A percentile compares a stretch with the other conserved stretches of the same genome.
phyloP scores from a whole-genome alignment of 2,888 invertebrate species.

The Morpho achilles region DNA sequence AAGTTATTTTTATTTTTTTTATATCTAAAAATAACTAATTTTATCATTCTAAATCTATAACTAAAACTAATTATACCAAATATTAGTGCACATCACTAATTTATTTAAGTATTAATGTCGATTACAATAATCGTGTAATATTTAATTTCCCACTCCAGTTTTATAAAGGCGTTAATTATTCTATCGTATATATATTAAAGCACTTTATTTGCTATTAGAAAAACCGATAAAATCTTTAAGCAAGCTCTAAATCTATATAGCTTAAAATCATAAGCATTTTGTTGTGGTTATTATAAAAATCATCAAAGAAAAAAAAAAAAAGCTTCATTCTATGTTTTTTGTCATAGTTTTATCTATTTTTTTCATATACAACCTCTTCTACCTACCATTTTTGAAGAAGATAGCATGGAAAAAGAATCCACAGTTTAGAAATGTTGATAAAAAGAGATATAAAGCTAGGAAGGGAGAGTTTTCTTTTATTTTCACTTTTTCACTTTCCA shows the following conservation, averaged over 20 bases:
- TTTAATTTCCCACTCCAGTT: conserved; percentile 8
- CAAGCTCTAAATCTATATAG: conserved; percentile 18
- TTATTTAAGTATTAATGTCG: background rate
- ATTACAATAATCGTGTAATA: background rate
- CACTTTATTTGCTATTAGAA: conserved; percentile 5
- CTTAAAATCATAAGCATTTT: conserved; percentile 16
- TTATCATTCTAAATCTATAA: no score
- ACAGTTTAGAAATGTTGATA: conserved; percentile 54
- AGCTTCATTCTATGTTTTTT: conserved; percentile 18
- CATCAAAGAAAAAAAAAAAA: conserved; percentile 13
- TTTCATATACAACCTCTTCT: conserved; percentile 76
- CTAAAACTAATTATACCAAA: no score
- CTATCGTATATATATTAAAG: conserved; percentile 6
- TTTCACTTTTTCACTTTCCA: conserved; percentile 18
- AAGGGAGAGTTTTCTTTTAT: conserved; percentile 21
- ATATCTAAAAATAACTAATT: no score
- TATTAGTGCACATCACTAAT: no score
- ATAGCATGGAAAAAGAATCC: conserved; percentile 77
- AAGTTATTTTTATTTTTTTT: no score
- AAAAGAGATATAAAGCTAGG: conserved; percentile 29
- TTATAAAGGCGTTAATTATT: conserved; percentile 7
- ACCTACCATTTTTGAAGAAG: conserved; percentile 78
- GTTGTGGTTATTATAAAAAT: conserved; percentile 9
- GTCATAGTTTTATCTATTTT: conserved; percentile 43
- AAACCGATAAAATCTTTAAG: conserved; percentile 11